Evolutionary conservation across 2,888 invertebrate genomes (phyloP).

Genomic region (Perdita meconis): DNA sequence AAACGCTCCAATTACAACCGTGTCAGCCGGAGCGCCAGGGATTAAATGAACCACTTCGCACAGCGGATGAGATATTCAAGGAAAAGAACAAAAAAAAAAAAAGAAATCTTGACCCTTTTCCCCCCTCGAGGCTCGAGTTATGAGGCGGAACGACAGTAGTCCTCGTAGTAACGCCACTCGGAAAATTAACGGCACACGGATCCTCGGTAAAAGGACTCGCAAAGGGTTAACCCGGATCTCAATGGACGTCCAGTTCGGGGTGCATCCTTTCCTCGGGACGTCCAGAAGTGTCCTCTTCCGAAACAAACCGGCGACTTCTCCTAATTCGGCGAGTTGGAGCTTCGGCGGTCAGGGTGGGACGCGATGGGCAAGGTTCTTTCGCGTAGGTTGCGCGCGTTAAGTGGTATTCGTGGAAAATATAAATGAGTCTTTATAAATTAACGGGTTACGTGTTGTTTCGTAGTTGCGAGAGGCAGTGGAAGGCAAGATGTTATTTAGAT

Average conservation of each 20-base stretch:
- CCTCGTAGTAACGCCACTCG: conserved; percentile 16
- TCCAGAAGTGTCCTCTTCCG: conserved; percentile 39
- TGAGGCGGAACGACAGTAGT: conserved; percentile 42
- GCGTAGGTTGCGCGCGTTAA: not conserved
- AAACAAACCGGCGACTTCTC: conserved; percentile 61
- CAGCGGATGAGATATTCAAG: conserved; percentile 51
- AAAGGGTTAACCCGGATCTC: conserved; percentile 69
- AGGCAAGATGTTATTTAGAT: too few relatives aligned
- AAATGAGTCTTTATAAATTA: not conserved
- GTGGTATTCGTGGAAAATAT: not conserved
- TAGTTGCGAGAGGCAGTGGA: too few relatives aligned
- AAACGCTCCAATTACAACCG: conserved; percentile 50
- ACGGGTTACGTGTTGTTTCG: too few relatives aligned
- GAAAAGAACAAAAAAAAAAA: too few relatives aligned
- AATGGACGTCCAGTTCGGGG: conserved; percentile 64
- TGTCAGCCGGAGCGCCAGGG: conserved; percentile 26
- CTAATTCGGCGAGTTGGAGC: conserved; percentile 70
- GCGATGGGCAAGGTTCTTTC: conserved; percentile 33
- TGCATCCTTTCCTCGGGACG: conserved; percentile 50
- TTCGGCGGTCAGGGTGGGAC: conserved; percentile 61
- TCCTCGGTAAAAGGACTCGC: conserved; percentile 58
- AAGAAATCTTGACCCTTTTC: conserved; percentile 17
- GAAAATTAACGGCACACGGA: conserved; percentile 55
- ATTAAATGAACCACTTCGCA: conserved; percentile 50
- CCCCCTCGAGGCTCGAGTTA: conserved; percentile 36